Conservation (phyloP, 2,888 invertebrate species). For the Pristionchus japonicus region DNA sequence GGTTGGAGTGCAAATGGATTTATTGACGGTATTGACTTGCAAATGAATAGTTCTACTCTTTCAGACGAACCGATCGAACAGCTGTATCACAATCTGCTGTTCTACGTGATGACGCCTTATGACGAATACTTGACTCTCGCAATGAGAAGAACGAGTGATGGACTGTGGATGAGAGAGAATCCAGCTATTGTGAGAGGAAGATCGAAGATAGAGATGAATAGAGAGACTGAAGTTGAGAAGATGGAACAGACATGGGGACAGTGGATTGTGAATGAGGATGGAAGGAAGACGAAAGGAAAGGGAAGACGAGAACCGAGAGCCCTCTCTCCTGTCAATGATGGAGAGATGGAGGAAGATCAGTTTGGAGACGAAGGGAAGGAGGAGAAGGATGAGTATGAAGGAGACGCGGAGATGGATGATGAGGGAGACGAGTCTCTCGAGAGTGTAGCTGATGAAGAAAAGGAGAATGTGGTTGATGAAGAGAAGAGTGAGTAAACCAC, state of each 20-base stretch:
- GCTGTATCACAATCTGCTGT: not conserved
- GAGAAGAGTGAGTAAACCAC: not conserved
- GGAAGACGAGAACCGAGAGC: not conserved
- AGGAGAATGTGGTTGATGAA: not conserved
- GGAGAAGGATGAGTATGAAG: not conserved
- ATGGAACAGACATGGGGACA: not conserved
- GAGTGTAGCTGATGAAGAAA: not conserved
- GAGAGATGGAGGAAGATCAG: not conserved
- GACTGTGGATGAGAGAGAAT: constrained; percentile 36
- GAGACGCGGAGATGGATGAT: not conserved
- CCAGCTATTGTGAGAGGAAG: constrained; percentile 41
- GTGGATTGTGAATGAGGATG: not conserved
- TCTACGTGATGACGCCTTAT: not conserved
- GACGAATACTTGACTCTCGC: not conserved
- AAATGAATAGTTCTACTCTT: not conserved
- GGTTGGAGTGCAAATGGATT: not conserved
- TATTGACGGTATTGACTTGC: no score
- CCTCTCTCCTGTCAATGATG: not conserved
- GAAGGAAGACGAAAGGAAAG: not conserved
- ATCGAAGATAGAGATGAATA: constrained; percentile 42
- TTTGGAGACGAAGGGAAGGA: not conserved
- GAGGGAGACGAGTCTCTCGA: no score
- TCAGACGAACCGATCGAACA: not conserved
- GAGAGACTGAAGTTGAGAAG: not conserved
- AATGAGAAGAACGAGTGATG: constrained; percentile 24